A percentile compares a stretch with the other conserved stretches of the same genome.
Conservation (phyloP, 1,140 invertebrate genomes). For the Trachymyrmex septentrionalis region DNA sequence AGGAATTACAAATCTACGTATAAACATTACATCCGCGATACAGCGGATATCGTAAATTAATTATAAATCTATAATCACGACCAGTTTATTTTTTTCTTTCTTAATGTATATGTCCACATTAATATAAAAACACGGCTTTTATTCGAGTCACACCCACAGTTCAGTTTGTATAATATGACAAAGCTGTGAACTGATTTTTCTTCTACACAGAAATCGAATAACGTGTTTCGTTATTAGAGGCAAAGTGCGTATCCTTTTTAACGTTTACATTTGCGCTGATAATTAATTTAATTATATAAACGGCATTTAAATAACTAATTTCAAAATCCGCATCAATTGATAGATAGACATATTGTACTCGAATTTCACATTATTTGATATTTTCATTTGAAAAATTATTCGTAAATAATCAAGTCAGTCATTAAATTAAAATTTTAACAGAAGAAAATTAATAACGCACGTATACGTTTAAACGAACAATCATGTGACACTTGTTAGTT, state of each 20-base stretch:
- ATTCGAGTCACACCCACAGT: conserved; percentile 54
- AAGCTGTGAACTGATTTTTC: background rate
- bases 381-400: background rate
- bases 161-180: background rate
- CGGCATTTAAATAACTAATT: background rate
- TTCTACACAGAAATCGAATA: background rate
- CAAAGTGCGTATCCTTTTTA: background rate
- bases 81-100: conserved; percentile 45
- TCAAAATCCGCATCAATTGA: background rate
- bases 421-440: conserved; percentile 18
- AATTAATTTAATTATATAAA: conserved; percentile 10
- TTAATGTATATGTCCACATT: conserved; percentile 42
- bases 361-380: conserved; percentile 12
- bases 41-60: background rate
- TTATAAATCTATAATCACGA: background rate
- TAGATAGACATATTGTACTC: background rate
- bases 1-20: background rate
- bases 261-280: background rate
- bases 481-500: conserved; percentile 16
- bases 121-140: conserved; percentile 19
- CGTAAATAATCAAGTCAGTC: conserved; percentile 1
- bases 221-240: conserved; percentile 31
- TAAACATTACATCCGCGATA: background rate
- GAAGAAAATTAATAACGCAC: conserved; percentile 21
- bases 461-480: background rate